Evolutionary conservation across 2,113 vertebrate species (phyloP).

Genomic region (Petromus typicus): DNA sequence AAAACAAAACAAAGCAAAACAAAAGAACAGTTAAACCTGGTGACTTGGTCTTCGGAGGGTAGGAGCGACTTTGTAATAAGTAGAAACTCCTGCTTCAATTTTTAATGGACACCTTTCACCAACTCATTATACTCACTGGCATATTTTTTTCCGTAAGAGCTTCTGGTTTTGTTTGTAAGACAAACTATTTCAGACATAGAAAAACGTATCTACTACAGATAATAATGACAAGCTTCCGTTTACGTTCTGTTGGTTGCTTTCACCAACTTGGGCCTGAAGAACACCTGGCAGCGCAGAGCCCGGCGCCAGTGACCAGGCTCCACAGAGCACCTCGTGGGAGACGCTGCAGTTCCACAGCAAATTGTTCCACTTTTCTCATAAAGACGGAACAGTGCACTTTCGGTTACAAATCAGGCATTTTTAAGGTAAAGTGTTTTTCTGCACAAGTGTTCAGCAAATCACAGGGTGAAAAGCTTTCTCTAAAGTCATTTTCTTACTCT

Average conservation of each 20-base stretch:
- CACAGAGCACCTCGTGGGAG: neutral
- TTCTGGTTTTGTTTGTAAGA: constrained; percentile 28
- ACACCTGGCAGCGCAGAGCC: neutral
- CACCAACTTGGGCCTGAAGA: neutral
- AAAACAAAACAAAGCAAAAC: neutral
- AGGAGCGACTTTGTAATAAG: neutral
- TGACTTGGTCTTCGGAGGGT: neutral
- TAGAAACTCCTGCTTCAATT: neutral
- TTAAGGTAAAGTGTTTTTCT: constrained; percentile 31
- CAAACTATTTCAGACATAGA: neutral
- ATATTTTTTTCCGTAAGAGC: neutral
- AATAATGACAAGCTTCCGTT: neutral
- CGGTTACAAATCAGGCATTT: constrained; percentile 26
- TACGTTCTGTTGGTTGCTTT: neutral
- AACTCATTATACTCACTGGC: neutral
- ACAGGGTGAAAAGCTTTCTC: neutral
- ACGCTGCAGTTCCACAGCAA: neutral
- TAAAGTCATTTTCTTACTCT: neutral
- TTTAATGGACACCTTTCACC: neutral
- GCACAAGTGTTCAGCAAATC: constrained; percentile 12
- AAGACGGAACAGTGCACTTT: neutral
- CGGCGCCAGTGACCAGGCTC: neutral
- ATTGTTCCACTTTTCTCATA: neutral
- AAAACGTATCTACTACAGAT: neutral
- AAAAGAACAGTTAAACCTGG: neutral